Conservation (phyloP, 2,888 invertebrate species). For the Synanthedon vespiformis region DNA sequence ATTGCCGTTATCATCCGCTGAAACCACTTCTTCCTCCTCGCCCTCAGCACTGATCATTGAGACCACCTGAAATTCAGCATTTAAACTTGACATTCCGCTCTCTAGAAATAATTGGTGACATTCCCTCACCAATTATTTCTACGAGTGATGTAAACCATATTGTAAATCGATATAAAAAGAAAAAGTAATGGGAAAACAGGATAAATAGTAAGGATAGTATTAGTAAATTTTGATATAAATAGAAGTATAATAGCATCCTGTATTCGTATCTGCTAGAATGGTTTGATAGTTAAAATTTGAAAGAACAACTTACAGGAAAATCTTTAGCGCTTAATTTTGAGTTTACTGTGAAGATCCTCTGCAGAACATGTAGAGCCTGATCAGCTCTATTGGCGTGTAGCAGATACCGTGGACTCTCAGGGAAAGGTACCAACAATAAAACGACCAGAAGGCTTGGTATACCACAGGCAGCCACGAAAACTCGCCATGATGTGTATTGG, state of each 20-base stretch:
- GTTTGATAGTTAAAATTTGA: background rate
- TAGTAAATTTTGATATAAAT: no score
- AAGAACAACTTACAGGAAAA: slow-evolving; percentile 58
- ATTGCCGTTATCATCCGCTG: slow-evolving; percentile 57
- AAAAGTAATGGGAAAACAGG: no score
- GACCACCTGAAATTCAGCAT: slow-evolving; percentile 34
- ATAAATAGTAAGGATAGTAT: no score
- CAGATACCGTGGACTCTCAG: slow-evolving; percentile 70
- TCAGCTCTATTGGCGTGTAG: slow-evolving; percentile 61
- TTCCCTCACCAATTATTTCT: no score
- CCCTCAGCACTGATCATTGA: slow-evolving; percentile 57
- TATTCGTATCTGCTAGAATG: background rate
- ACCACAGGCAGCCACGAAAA: slow-evolving; percentile 74
- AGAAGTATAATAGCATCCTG: no score
- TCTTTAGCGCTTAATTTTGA: slow-evolving; percentile 56
- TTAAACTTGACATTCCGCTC: no score
- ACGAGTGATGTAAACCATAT: no score
- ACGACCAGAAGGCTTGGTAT: slow-evolving; percentile 67
- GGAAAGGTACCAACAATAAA: slow-evolving; percentile 60
- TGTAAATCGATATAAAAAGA: no score
- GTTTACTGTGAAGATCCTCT: slow-evolving; percentile 66
- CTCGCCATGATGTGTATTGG: slow-evolving; percentile 72
- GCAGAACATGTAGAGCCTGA: slow-evolving; percentile 62
- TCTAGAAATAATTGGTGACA: no score
- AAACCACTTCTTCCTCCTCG: slow-evolving; percentile 52